Conservation (phyloP, 2,888 invertebrate genomes). For the Xestia c-nigrum region DNA sequence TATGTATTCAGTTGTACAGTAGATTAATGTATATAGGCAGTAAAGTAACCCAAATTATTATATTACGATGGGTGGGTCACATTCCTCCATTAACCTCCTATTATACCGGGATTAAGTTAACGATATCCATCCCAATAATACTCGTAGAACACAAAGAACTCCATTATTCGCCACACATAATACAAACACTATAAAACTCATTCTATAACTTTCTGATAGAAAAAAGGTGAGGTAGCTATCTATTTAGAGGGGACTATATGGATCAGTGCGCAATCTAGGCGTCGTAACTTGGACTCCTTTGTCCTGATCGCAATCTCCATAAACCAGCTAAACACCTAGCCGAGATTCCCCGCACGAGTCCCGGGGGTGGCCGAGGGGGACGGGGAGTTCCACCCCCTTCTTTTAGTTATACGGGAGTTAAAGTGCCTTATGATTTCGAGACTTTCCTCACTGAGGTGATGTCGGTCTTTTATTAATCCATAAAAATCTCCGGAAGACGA, state of each 20-base stretch:
- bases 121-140: constrained; percentile 39
- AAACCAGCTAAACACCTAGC: constrained; percentile 89
- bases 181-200: constrained; percentile 66
- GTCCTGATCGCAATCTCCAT: constrained; percentile 90
- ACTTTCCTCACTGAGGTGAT: constrained; percentile 76
- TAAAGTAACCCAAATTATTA: constrained; percentile 30
- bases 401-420: constrained; percentile 81
- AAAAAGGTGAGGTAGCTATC: constrained; percentile 72
- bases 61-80: constrained; percentile 17
- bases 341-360: constrained; percentile 81
- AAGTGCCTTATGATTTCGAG: constrained; percentile 85
- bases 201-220: constrained; percentile 73
- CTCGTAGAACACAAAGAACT: constrained; percentile 43
- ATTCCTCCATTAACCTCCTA: constrained; percentile 28
- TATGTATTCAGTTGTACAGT: constrained; percentile 8
- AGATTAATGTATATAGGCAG: background rate
- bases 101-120: constrained; percentile 38
- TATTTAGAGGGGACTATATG: constrained; percentile 78
- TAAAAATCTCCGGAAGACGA: constrained; percentile 74
- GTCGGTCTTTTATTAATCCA: constrained; percentile 81
- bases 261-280: constrained; percentile 85
- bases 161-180: constrained; percentile 41
- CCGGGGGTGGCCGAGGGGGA: constrained; percentile 62
- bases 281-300: constrained; percentile 87
- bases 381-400: constrained; percentile 67